Evolutionary conservation across 2,113 vertebrate genomes (phyloP), one percentile per base, ranked within the genome.

Genomic region (Hypocryptadius cinnamomeus): DNA sequence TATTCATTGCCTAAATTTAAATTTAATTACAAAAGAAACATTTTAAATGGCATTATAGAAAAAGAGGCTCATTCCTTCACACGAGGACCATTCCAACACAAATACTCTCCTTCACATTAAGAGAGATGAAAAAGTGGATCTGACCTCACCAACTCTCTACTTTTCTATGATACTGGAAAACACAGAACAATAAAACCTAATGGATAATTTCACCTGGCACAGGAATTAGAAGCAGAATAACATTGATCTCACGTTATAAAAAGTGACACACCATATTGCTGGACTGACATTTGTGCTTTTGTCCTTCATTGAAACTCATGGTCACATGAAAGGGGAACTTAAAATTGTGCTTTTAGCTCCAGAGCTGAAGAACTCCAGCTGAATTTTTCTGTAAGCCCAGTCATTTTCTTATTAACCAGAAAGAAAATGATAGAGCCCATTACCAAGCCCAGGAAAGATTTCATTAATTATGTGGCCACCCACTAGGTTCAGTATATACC

Each of bases 331-430:
- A 92, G 51, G 7, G 51, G 7, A 19, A 73, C 16, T 74, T 83
- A 37, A 65, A 92, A 87, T 6, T 15, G 10, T 56, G 39, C 54
- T 79, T 82, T 85, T 54, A 87, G n/a, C 7, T 71, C 28, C 72
- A 60, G 76, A 86, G 40, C 9, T 60, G 22, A 51, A 59, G 57
- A 77, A 44, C 59, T 90, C 44, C 64, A 91, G 59, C 20, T 30
- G 28, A 83, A 71, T 47, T 80, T 91, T 63, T 90, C 76, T 74
- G 13, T 48, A 66, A 94, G 48, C n/a, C 61, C 10, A 33, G 28
- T 33, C 56, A 64, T 83, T 94, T 94, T 57, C 66, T 85, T 91
- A 83, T 88, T 88, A 92, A 78, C 37, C 37, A 81, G 60, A 84
- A 94, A 80, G 64, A 91, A 94, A 95, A 91, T 54, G 0, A 87